phyloP scores from a whole-genome alignment of 1,140 invertebrate species.

The Papilio polytes region DNA sequence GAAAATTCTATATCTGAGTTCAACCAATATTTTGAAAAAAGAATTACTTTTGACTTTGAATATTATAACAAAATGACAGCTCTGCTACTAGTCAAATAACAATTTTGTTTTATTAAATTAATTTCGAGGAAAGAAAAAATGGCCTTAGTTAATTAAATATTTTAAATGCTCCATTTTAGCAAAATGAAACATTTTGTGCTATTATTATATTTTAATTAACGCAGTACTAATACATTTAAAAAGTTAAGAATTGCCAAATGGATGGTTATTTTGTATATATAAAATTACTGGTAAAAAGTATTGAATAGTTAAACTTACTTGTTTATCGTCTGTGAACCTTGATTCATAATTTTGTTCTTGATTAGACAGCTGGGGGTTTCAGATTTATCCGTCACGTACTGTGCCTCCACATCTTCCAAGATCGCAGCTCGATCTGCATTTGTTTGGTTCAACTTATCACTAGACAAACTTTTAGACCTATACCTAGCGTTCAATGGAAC shows the following conservation, averaged over 20 bases:
- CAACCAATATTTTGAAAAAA: too few relatives aligned
- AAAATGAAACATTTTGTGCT: neutral
- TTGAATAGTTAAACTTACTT: slow-evolving; percentile 57
- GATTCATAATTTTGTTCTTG: slow-evolving; percentile 67
- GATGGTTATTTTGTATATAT: neutral
- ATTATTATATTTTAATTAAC: neutral
- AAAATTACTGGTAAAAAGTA: neutral
- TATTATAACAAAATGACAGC: too few relatives aligned
- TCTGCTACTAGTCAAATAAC: too few relatives aligned
- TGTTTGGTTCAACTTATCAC: slow-evolving; percentile 78
- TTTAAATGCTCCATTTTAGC: neutral
- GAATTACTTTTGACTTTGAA: too few relatives aligned
- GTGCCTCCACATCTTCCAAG: slow-evolving; percentile 75
- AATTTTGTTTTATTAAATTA: neutral
- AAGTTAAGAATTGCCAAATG: neutral
- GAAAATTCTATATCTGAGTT: too few relatives aligned
- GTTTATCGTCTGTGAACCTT: slow-evolving; percentile 57
- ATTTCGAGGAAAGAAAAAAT: neutral
- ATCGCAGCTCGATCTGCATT: slow-evolving; percentile 76
- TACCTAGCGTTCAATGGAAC: slow-evolving; percentile 68
- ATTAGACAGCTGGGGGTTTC: slow-evolving; percentile 78
- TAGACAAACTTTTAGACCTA: slow-evolving; percentile 78
- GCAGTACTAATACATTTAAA: neutral
- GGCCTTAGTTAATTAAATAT: neutral
- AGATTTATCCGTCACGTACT: slow-evolving; percentile 69